Evolutionary conservation across 1,140 invertebrate species (phyloP).

Genomic region (Megathymus violae): DNA sequence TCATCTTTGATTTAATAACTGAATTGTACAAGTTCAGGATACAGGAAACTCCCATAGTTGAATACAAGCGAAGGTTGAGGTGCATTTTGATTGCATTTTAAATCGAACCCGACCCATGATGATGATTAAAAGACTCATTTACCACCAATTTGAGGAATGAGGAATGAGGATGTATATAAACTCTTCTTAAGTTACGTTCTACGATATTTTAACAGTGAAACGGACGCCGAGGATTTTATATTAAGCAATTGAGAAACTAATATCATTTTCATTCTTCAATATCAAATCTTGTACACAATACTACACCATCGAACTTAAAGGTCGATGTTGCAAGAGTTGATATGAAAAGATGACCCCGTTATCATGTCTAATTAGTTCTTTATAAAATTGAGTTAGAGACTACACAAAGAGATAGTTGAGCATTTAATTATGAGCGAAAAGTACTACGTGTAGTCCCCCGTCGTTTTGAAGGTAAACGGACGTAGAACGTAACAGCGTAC

Average conservation of each 20-base stretch:
- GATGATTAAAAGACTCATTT: no score
- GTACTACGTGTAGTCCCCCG: constrained; percentile 19
- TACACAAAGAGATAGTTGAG: constrained; percentile 21
- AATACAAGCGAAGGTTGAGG: no score
- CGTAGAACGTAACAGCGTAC: not conserved
- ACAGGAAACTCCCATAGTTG: no score
- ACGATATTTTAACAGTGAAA: not conserved
- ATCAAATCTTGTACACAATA: not conserved
- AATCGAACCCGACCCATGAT: no score
- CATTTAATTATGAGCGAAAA: constrained; percentile 34
- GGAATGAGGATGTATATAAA: no score
- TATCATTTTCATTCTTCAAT: not conserved
- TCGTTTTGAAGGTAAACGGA: constrained; percentile 5
- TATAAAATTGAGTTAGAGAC: constrained; percentile 30
- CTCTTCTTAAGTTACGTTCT: not conserved
- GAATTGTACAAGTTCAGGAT: no score
- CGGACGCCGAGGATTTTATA: not conserved
- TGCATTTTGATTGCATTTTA: no score
- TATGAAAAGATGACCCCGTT: constrained; percentile 10
- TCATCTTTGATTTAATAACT: no score
- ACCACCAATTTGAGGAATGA: no score
- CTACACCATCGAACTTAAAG: constrained; percentile 10
- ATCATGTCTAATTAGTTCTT: constrained; percentile 25
- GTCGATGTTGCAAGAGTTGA: constrained; percentile 5
- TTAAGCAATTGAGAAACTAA: not conserved